Percentiles rank a stretch among this genome's conserved stretches.
Evolutionary conservation across 2,888 invertebrate genomes (phyloP).

Genomic region (Buathra laborator): DNA sequence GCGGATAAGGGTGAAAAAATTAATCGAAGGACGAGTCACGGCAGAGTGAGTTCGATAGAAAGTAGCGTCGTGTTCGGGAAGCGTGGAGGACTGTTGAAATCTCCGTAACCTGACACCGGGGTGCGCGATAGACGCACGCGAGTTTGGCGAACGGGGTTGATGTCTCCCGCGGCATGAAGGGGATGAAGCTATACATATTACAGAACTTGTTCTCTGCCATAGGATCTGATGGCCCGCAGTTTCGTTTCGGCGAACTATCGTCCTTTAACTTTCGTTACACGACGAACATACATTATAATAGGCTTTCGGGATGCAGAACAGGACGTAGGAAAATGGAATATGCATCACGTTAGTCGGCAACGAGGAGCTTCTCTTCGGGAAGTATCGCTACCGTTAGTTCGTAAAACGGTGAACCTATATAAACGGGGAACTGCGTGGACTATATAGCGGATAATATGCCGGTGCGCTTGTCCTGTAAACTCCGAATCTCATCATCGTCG

Average conservation of each 20-base stretch:
- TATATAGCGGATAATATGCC: slow-evolving; percentile 14
- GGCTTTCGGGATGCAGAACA: slow-evolving; percentile 1
- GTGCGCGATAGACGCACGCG: slow-evolving; percentile 64
- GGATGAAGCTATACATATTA: slow-evolving; percentile 46
- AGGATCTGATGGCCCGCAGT: slow-evolving; percentile 47
- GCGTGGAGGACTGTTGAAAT: slow-evolving; percentile 82
- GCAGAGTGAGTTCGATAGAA: slow-evolving; percentile 67
- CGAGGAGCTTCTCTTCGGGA: slow-evolving; percentile 7
- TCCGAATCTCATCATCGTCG: slow-evolving; percentile 50
- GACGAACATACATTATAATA: slow-evolving; percentile 13
- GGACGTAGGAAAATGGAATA: background rate
- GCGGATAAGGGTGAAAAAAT: background rate
- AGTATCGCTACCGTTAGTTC: slow-evolving; percentile 17
- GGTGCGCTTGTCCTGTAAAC: slow-evolving; percentile 38
- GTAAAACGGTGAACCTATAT: slow-evolving; percentile 2
- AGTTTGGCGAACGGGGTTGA: slow-evolving; percentile 80
- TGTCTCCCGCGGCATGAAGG: slow-evolving; percentile 77
- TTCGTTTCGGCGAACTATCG: slow-evolving; percentile 26
- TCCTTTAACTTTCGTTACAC: background rate
- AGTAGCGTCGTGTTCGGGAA: slow-evolving; percentile 73
- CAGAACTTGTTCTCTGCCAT: slow-evolving; percentile 50
- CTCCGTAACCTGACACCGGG: slow-evolving; percentile 83
- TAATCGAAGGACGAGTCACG: background rate
- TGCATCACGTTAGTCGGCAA: background rate
- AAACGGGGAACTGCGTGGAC: slow-evolving; percentile 11